Base-by-base conservation (phyloP, 1,140 invertebrate species). In the Euschistus heros region DNA sequence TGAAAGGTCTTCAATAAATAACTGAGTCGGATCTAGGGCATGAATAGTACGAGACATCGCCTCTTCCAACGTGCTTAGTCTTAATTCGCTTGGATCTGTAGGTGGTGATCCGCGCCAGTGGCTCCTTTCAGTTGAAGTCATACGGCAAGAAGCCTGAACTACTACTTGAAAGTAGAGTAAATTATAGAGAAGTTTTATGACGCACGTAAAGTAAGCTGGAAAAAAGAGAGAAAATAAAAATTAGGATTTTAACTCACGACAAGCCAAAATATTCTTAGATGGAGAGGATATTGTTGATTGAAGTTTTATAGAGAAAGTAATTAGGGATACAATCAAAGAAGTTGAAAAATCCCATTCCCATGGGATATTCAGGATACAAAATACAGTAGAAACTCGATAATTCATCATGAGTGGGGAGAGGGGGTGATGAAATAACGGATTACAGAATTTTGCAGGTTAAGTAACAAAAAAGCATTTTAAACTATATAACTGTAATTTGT, bases 131-230 rank as follows among this genome's bases (percentile, higher is more conserved):
- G 70, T 78, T 72, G 68, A 78, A 2, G 78, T 75, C 74, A 92
- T 81, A 69, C 79, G 81, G 74, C 81, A 86, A 37, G 80, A 86
- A 8, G 91, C 71, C 69, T 87, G 84, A 0, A 85, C 76, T 24
- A 94, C 79, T 44, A 91, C 85, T 82, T 96, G 92, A 74, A 94
- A 87, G 76, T 91, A 94, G 50, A 88, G 78, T 47, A 95, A 79
- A 77, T 94, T 92, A 78, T 92, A 96, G 42, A 95, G 76, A 68
- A 87, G 83, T 73, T 88, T 86, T 0, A 95, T 86, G 67, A 95
- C 83, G 72, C 86, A 86, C 10, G 85, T 87, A 74, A 91, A 94
- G 74, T 94, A 92, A 24, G 85, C 92, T 93, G 76, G n/a, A 80
- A 79, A 66, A 27, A 70, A 57, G 74, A 73, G 62, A 62, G 10